Evolutionary conservation across 2,797 vertebrate genomes (phyloP).

Genomic region (Vespertilio murinus): DNA sequence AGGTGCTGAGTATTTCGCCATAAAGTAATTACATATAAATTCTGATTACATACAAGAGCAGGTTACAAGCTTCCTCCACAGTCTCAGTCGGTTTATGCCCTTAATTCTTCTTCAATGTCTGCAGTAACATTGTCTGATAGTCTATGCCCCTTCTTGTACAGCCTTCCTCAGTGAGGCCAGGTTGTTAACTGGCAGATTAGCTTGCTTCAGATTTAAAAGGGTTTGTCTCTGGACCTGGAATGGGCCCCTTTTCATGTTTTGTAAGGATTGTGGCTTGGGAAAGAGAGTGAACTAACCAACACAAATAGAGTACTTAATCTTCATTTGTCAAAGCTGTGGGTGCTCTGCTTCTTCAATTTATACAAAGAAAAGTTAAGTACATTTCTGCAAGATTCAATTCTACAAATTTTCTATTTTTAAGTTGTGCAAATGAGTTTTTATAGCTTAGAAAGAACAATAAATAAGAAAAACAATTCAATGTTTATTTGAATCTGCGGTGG

Average conservation of each 20-base stretch:
- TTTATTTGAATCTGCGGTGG: slow-evolving; percentile 47
- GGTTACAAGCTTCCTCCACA: not conserved
- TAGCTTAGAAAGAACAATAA: slow-evolving; percentile 56
- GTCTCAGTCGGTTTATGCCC: not conserved
- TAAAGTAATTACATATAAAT: not conserved
- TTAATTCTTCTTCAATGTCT: not conserved
- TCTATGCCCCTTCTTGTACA: not conserved
- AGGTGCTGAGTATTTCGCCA: not conserved
- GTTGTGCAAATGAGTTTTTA: slow-evolving; percentile 48
- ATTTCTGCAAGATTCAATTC: slow-evolving; percentile 62
- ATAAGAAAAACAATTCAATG: slow-evolving; percentile 64
- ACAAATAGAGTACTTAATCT: slow-evolving; percentile 64
- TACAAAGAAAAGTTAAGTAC: slow-evolving; percentile 55
- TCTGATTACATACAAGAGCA: not conserved
- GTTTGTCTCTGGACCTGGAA: not conserved
- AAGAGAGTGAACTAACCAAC: slow-evolving; percentile 21
- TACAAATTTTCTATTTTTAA: slow-evolving; percentile 64
- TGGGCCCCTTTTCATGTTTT: not conserved
- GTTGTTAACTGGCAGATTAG: not conserved
- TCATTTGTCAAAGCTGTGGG: slow-evolving; percentile 66
- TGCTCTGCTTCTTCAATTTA: slow-evolving; percentile 54
- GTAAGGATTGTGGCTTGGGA: slow-evolving; percentile 32
- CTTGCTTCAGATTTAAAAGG: not conserved
- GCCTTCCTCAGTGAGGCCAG: not conserved
- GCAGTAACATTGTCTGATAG: not conserved